Evolutionary conservation across 1,140 invertebrate species (phyloP).

Genomic region (Apis laboriosa): DNA sequence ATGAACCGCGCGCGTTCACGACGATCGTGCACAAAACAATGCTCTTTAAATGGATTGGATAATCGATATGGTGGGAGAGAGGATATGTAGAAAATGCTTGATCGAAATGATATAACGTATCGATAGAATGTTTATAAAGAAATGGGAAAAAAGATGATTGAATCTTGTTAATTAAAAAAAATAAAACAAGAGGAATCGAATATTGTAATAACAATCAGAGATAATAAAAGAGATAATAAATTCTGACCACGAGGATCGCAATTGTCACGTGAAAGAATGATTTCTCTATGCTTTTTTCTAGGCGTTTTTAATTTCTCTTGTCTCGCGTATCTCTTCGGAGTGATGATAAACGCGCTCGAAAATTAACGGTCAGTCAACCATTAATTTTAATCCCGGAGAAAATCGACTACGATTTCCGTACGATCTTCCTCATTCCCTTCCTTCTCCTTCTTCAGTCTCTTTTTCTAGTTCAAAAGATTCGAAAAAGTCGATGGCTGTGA

Average conservation of each 20-base stretch:
- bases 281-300: neutral
- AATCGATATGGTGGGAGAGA: neutral
- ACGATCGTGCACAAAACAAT: slow-evolving; percentile 32
- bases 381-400: slow-evolving; percentile 35
- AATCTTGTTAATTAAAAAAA: slow-evolving; percentile 13
- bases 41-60: slow-evolving; percentile 52
- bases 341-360: neutral
- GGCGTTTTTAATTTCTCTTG: neutral
- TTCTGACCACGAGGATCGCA: neutral
- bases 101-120: slow-evolving; percentile 24
- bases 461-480: neutral
- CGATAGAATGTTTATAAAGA: neutral
- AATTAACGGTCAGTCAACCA: slow-evolving; percentile 2
- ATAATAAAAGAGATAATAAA: too few relatives aligned
- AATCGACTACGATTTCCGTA: slow-evolving; percentile 16
- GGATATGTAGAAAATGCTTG: neutral
- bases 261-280: neutral
- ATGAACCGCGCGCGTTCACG: slow-evolving; percentile 58
- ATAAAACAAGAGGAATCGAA: neutral
- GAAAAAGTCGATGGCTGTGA: slow-evolving; percentile 10
- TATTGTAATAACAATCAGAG: neutral
- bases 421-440: neutral
- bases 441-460: neutral
- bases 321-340: neutral
- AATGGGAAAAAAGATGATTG: slow-evolving; percentile 6